A percentile compares a stretch with the other conserved stretches of the same genome.
These are phyloP conservation scores for Paramacrobiotus metropolitanus DNA, from an alignment of 1,140 invertebrate genomes.

Conservation along the genomic window DNA sequence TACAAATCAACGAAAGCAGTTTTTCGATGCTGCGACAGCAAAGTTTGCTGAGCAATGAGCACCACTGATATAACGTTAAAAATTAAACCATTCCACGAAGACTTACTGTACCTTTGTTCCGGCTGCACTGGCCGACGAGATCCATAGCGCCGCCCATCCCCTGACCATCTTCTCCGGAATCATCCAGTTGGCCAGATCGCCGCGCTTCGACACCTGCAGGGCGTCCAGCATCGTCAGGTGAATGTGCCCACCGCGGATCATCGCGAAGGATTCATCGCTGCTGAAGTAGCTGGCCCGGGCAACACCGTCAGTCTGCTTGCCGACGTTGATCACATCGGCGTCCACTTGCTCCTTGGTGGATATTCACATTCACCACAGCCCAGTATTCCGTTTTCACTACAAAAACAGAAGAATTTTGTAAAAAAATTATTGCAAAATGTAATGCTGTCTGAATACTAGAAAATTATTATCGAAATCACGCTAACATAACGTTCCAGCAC, in stretches of 20 bases:
- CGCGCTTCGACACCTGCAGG: conserved; percentile 87
- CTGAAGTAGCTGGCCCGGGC: conserved; percentile 68
- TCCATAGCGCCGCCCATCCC: conserved; percentile 99
- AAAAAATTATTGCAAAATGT: no score
- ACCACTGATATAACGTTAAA: no score
- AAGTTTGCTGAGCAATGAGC: no score
- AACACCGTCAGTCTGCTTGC: conserved; percentile 89
- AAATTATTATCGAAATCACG: no score
- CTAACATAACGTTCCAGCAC: no score
- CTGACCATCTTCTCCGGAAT: conserved; percentile 86
- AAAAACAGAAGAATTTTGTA: no score
- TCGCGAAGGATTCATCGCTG: conserved; percentile 94
- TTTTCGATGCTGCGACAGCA: no score
- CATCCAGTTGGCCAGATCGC: conserved; percentile 99
- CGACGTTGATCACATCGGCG: conserved; percentile 91
- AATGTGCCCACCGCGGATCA: conserved; percentile 54
- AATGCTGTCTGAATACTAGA: no score
- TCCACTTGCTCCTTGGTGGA: conserved; percentile 46
- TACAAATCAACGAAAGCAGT: no score
- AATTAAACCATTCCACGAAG: neutral
- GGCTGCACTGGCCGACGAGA: conserved; percentile 46
- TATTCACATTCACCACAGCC: conserved; percentile 61
- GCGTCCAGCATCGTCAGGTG: conserved; percentile 87
- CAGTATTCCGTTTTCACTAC: conserved; percentile 91
- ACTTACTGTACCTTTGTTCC: conserved; percentile 40